Evolutionary conservation across 1,140 invertebrate species (phyloP).

Genomic region (Gonioctena quinquepunctata): DNA sequence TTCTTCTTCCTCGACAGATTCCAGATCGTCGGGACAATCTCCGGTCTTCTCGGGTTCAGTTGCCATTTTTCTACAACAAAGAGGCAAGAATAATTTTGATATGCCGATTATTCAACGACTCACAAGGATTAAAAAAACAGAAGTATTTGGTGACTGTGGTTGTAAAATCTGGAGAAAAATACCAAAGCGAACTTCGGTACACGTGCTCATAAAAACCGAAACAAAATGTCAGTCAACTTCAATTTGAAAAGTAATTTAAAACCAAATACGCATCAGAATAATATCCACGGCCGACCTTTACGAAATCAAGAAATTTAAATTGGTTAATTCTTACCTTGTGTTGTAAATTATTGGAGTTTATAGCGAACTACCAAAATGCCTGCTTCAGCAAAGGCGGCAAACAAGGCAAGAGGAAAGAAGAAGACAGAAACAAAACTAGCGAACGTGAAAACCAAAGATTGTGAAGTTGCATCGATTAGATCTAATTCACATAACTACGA

Average conservation of each 20-base stretch:
- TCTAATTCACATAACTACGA: too few relatives aligned
- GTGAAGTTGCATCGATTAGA: neutral
- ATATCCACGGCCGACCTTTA: neutral
- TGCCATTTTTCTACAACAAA: conserved; percentile 19
- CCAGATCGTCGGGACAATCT: conserved; percentile 48
- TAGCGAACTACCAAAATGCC: conserved; percentile 8
- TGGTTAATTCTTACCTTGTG: too few relatives aligned
- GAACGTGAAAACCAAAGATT: neutral
- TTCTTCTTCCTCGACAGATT: conserved; percentile 49
- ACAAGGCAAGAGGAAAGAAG: conserved; percentile 23
- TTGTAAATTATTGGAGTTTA: neutral
- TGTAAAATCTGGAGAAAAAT: too few relatives aligned
- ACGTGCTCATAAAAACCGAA: conserved; percentile 18
- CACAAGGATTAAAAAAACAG: neutral
- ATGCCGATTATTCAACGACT: too few relatives aligned
- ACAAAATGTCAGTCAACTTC: conserved; percentile 14
- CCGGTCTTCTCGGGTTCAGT: conserved; percentile 44
- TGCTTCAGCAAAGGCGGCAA: conserved; percentile 17
- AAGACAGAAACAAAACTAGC: neutral
- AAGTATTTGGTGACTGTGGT: neutral
- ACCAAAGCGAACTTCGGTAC: neutral
- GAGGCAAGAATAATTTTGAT: neutral
- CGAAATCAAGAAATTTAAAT: neutral
- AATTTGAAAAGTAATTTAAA: conserved; percentile 17
- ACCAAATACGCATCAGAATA: neutral